These are phyloP conservation scores for Mnemiopsis leidyi DNA, from an alignment of 37 sponge, comb jelly and placozoan genomes.

Conservation along the genomic window DNA sequence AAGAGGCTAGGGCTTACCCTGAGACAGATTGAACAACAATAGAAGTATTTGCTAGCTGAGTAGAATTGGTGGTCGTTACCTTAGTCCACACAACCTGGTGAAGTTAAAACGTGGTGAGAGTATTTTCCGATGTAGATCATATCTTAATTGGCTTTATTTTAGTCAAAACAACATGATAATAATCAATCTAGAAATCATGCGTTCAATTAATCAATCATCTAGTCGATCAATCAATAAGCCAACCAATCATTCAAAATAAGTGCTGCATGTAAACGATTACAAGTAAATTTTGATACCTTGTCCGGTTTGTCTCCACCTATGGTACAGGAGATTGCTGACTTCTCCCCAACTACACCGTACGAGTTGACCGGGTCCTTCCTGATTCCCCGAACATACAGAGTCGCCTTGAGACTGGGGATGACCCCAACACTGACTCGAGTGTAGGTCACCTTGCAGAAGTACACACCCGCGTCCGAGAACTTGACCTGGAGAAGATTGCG, in stretches of 20 bases:
- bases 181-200: too few species aligned
- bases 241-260: too few species aligned
- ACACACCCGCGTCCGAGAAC: neutral
- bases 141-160: too few species aligned
- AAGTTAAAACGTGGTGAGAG: too few species aligned
- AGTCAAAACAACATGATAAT: too few species aligned
- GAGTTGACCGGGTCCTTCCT: neutral
- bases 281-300: too few species aligned
- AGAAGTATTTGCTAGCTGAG: neutral
- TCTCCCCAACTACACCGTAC: neutral
- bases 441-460: slow-evolving; percentile 10
- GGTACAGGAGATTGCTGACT: slow-evolving; percentile 37
- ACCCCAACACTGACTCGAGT: neutral
- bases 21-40: neutral
- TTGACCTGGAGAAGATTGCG: neutral
- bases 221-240: too few species aligned
- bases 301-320: slow-evolving; percentile 29
- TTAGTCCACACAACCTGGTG: slow-evolving; percentile 40
- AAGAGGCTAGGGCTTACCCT: too few species aligned
- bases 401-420: neutral
- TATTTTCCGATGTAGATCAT: too few species aligned
- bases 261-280: too few species aligned
- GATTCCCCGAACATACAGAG: neutral
- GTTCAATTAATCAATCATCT: too few species aligned
- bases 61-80: neutral